These are phyloP conservation scores for Trinorchestia longiramus DNA, from an alignment of 1,140 invertebrate genomes.

Conservation along the genomic window DNA sequence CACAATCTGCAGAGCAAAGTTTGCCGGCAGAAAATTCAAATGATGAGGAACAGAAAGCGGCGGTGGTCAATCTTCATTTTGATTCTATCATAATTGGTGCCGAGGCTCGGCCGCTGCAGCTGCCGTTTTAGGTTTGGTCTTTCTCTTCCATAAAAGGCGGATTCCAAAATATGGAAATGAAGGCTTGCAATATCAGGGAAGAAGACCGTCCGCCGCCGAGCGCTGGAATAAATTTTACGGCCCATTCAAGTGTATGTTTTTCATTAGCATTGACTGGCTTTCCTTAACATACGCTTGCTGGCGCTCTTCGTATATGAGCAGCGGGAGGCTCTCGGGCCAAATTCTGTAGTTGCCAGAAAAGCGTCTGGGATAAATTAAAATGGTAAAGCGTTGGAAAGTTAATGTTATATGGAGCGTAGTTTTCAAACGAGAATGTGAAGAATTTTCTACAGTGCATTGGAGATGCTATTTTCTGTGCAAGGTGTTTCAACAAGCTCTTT, in stretches of 20 bases:
- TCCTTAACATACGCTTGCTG: conserved; percentile 31
- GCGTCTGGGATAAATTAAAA: not conserved
- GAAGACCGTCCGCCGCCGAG: conserved; percentile 31
- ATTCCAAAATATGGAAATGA: conserved; percentile 53
- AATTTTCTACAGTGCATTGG: not conserved
- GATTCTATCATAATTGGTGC: conserved; percentile 53
- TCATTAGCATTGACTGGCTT: conserved; percentile 47
- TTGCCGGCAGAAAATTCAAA: conserved; percentile 43
- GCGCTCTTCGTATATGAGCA: conserved; percentile 10
- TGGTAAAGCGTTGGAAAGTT: not conserved
- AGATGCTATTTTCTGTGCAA: not conserved
- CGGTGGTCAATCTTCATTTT: conserved; percentile 55
- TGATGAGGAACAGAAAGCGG: conserved; percentile 34
- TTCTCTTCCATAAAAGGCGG: conserved; percentile 43
- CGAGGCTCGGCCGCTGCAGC: conserved; percentile 46
- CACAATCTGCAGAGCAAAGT: conserved; percentile 19
- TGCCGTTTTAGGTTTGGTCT: conserved; percentile 26
- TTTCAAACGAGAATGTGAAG: not conserved
- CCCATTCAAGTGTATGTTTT: conserved; percentile 55
- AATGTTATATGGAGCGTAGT: not conserved
- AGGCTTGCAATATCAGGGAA: conserved; percentile 54
- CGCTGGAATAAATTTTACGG: conserved; percentile 53
- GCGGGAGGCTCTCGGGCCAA: not conserved
- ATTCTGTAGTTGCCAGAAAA: not conserved
- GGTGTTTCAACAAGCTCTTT: not conserved